Conservation (phyloP, 2,113 vertebrate species). For the Capreolus pygargus region DNA sequence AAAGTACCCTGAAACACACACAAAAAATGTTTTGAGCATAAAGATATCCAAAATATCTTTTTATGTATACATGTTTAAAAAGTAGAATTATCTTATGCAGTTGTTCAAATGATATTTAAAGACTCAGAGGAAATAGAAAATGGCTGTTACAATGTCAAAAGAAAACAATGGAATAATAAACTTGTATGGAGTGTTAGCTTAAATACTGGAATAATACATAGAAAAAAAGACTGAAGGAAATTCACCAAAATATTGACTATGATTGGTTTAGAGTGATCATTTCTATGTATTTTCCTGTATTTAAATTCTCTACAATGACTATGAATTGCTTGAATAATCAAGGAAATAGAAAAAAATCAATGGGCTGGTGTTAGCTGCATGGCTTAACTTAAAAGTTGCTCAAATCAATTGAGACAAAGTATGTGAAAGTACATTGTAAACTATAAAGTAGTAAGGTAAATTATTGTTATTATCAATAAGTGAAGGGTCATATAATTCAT, state of each 20-base stretch:
- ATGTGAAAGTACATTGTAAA: slow-evolving; percentile 18
- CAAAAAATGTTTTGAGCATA: neutral
- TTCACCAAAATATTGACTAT: neutral
- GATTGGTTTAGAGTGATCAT: neutral
- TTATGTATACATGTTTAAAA: neutral
- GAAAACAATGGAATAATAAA: neutral
- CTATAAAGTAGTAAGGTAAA: slow-evolving; percentile 20
- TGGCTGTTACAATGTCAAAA: neutral
- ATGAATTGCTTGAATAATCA: slow-evolving; percentile 32
- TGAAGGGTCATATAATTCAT: slow-evolving; percentile 34
- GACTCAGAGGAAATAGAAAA: neutral
- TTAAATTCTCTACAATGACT: slow-evolving; percentile 27
- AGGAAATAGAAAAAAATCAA: slow-evolving; percentile 39
- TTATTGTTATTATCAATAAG: slow-evolving; percentile 49
- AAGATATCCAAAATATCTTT: neutral
- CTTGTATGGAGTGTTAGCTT: neutral
- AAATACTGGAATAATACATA: neutral
- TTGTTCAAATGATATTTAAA: slow-evolving; percentile 23
- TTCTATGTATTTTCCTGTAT: neutral
- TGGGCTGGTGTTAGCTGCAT: neutral
- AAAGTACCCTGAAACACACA: neutral
- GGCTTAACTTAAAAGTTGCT: neutral
- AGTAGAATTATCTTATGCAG: neutral
- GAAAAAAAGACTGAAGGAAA: slow-evolving; percentile 46
- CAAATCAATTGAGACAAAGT: neutral